Percentiles rank a stretch among this genome's conserved stretches.
These are phyloP conservation scores for Ormyrus labotus DNA, from an alignment of 2,888 invertebrate genomes.

Conservation along the genomic window DNA sequence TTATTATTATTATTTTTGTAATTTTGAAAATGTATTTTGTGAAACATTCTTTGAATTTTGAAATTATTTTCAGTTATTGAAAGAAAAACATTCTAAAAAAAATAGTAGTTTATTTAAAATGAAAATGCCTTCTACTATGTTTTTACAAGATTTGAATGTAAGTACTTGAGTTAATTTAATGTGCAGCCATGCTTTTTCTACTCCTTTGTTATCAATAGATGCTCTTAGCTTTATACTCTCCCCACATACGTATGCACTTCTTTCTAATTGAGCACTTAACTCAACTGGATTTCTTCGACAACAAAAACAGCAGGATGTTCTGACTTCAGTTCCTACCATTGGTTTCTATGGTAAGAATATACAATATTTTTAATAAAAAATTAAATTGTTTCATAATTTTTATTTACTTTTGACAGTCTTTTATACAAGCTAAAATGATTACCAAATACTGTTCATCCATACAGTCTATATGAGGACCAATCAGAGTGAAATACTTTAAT, in stretches of 20 bases:
- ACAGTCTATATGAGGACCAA: conserved; percentile 87
- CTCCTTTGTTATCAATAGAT: conserved; percentile 83
- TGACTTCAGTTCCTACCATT: conserved; percentile 80
- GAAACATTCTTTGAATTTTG: no score
- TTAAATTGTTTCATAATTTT: background rate
- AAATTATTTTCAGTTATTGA: background rate
- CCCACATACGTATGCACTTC: conserved; percentile 86
- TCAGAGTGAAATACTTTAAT: conserved; percentile 87
- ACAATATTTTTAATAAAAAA: background rate
- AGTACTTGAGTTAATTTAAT: conserved; percentile 78
- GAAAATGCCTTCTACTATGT: background rate
- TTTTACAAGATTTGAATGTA: background rate
- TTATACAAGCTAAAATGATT: conserved; percentile 1
- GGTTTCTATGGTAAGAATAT: conserved; percentile 78
- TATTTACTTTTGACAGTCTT: background rate
- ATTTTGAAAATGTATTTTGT: no score
- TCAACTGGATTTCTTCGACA: conserved; percentile 84
- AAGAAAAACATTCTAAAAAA: background rate
- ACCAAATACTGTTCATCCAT: conserved; percentile 89
- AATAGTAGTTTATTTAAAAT: conserved; percentile 4
- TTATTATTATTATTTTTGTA: background rate
- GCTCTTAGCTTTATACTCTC: conserved; percentile 83
- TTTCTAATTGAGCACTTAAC: conserved; percentile 82
- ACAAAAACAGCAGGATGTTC: conserved; percentile 84
- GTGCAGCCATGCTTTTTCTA: conserved; percentile 79